Evolutionary conservation across 2,113 vertebrate species (phyloP), one percentile per base, ranked within the genome.

Genomic region (Enhydra lutris): DNA sequence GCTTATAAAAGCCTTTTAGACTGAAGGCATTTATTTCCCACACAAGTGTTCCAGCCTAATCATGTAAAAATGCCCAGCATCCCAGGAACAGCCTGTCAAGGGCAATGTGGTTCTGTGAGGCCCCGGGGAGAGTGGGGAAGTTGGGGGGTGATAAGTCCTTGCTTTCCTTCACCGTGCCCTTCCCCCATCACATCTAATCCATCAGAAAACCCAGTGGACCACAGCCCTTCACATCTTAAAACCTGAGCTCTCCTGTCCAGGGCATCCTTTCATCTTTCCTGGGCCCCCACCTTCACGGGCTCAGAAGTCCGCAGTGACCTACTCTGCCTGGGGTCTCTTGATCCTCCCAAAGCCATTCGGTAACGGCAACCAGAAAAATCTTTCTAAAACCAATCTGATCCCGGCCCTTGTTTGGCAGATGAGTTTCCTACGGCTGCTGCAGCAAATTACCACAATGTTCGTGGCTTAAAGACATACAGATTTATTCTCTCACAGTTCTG

Each of bases 1-100:
- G 80, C 89, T 97, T 89, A 57, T 93, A 90, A 97, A 98, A 96
- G 57, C 92, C 91, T 94, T 97, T 95, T 91, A 96, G 80, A 92
- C 93, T 9, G 71, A 93, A 84, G 96, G 74, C 69, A 96, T 96
- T 97, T 97, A 91, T 96, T 97, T 98, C 69, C 39, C 89, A 55
- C 69, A 96, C 94, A 95, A 97, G 86, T 39, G 57, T 94, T 97
- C 74, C 57, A 78, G 89, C 55, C 67, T 96, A 89, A 89, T 96
- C 93, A 93, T 87, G 92, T 61, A 94, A 89, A 96, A 97, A 96
- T 15, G 55, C 87, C 73, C 65, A 42, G 74, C n/a, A 76, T 94
- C 80, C 83, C 39, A 12, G 82, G 74, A 92, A 89, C 45, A 42
- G 57, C 67, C 59, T 29, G 79, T 89, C 61, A 74, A 95, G 55